A percentile compares a stretch with the other conserved stretches of the same genome.
Evolutionary conservation across 1,140 invertebrate genomes (phyloP).

Genomic region (Drosophila pruinosa): DNA sequence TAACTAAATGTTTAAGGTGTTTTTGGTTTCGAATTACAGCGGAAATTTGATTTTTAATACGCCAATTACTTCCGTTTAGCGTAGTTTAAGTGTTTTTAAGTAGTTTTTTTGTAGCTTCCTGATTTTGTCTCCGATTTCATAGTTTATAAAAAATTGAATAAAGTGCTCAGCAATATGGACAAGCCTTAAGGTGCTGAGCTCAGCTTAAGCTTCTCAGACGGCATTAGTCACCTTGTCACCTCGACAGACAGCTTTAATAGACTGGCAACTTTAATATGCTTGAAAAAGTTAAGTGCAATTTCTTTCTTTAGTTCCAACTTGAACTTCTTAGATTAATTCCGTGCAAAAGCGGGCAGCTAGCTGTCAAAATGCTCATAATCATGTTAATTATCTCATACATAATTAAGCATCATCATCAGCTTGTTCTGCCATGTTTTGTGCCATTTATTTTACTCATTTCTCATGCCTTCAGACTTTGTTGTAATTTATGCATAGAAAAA

Average conservation of each 20-base stretch:
- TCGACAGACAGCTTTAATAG: neutral
- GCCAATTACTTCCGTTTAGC: conserved; percentile 45
- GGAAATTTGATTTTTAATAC: conserved; percentile 37
- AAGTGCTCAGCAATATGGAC: neutral
- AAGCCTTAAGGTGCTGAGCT: neutral
- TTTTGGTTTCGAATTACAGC: conserved; percentile 33
- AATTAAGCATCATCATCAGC: neutral
- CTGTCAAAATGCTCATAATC: neutral
- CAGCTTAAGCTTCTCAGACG: neutral
- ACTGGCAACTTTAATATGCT: neutral
- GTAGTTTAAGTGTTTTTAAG: neutral
- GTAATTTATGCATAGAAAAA: conserved; percentile 52
- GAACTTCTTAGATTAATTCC: too few species aligned
- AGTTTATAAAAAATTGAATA: neutral
- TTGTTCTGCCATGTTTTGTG: neutral
- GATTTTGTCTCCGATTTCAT: neutral
- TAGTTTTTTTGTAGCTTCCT: neutral
- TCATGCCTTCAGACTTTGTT: neutral
- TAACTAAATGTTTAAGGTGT: neutral
- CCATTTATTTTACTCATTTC: conserved; percentile 2
- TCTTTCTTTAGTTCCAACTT: too few species aligned
- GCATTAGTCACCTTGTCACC: neutral
- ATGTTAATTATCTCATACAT: conserved; percentile 2
- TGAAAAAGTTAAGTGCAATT: neutral
- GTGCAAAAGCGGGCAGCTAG: neutral